Evolutionary conservation across 2,113 vertebrate species (phyloP).

Genomic region (Phyllopteryx taeniolatus): DNA sequence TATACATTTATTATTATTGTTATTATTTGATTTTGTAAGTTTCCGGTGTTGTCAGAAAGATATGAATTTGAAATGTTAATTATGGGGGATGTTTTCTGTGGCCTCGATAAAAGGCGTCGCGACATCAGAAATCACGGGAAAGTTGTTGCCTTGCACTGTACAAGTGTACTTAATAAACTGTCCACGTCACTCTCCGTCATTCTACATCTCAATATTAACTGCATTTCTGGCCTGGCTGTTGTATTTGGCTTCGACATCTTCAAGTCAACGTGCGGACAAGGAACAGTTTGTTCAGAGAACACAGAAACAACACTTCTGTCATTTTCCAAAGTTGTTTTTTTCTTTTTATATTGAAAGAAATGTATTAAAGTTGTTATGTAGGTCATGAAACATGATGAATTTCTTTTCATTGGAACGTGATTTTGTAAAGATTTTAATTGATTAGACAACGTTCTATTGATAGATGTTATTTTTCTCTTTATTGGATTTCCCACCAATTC

Average conservation of each 20-base stretch:
- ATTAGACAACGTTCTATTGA: conserved; percentile 58
- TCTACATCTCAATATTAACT: conserved; percentile 72
- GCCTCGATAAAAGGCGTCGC: neutral
- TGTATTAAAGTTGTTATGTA: conserved; percentile 60
- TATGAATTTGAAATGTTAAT: neutral
- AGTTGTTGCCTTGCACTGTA: neutral
- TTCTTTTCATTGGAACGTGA: conserved; percentile 55
- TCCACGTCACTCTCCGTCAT: conserved; percentile 17
- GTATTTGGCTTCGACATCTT: conserved; percentile 48
- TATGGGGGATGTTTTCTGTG: neutral
- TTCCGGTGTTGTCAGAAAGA: neutral
- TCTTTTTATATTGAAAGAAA: conserved; percentile 57
- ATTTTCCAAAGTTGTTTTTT: conserved; percentile 33
- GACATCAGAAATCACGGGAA: neutral
- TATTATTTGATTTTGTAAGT: neutral
- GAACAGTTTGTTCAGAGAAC: conserved; percentile 63
- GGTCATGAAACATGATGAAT: conserved; percentile 58
- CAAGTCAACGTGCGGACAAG: conserved; percentile 57
- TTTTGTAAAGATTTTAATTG: conserved; percentile 55
- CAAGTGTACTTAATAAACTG: conserved; percentile 2
- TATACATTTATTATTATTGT: neutral
- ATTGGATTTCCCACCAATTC: conserved; percentile 61
- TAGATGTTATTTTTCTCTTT: conserved; percentile 58
- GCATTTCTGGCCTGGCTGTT: conserved; percentile 74
- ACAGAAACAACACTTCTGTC: conserved; percentile 29